Evolutionary conservation across 1,140 invertebrate species (phyloP).

Genomic region (Drosophila lini): DNA sequence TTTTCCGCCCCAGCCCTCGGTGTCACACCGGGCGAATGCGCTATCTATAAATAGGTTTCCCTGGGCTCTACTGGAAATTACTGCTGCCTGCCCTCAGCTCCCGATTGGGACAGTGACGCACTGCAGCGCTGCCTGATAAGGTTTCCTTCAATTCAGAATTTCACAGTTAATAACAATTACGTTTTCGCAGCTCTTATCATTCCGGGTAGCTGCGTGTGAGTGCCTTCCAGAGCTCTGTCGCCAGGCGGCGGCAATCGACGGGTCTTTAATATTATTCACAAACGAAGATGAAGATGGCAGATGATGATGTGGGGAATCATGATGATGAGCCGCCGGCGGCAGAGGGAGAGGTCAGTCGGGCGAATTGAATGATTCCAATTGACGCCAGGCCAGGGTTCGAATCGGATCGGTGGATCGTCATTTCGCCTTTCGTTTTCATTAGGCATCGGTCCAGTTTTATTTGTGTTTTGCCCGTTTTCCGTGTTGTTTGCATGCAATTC

Average conservation of each 20-base stretch:
- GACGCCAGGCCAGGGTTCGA: constrained; percentile 22
- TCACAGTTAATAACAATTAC: constrained; percentile 73
- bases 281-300: background rate
- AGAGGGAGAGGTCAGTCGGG: constrained; percentile 41
- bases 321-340: constrained; percentile 31
- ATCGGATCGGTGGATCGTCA: background rate
- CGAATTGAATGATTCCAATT: constrained; percentile 55
- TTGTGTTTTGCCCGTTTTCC: constrained; percentile 31
- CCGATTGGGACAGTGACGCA: constrained; percentile 55
- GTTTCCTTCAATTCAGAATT: constrained; percentile 35
- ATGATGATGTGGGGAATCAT: constrained; percentile 32
- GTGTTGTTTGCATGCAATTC: constrained; percentile 68
- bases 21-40: constrained; percentile 56
- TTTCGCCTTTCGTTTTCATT: constrained; percentile 71
- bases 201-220: constrained; percentile 3
- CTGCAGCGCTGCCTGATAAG: constrained; percentile 49
- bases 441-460: constrained; percentile 35
- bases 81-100: constrained; percentile 25
- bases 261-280: background rate
- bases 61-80: constrained; percentile 22
- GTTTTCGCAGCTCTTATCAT: constrained; percentile 56
- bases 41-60: constrained; percentile 70
- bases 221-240: constrained; percentile 15
- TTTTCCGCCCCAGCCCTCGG: constrained; percentile 8
- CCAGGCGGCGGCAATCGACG: constrained; percentile 32